Evolutionary conservation across 2,888 invertebrate genomes (phyloP).

Genomic region (Tupiocoris notatus): DNA sequence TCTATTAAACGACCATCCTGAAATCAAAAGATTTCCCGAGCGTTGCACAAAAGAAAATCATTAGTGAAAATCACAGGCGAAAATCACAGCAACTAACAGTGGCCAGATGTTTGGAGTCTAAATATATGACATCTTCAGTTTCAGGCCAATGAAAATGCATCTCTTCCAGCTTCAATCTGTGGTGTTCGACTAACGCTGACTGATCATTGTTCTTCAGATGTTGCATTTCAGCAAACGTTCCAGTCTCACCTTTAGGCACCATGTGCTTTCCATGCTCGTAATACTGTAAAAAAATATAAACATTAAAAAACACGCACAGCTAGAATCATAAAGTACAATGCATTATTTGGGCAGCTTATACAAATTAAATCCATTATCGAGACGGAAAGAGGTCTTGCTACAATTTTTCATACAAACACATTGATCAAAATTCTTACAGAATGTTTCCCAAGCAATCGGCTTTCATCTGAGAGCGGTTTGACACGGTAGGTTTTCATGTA

Average conservation of each 20-base stretch:
- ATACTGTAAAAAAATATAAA: no score
- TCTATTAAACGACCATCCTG: not conserved
- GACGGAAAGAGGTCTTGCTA: not conserved
- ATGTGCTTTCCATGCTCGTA: slow-evolving; percentile 20
- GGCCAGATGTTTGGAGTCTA: not conserved
- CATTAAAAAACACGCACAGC: no score
- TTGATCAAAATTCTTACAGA: slow-evolving; percentile 1
- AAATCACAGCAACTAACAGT: no score
- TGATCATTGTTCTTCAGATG: slow-evolving; percentile 11
- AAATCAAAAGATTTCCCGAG: no score
- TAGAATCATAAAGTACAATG: no score
- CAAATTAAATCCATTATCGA: not conserved
- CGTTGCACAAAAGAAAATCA: no score
- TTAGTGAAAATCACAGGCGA: no score
- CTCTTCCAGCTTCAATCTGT: slow-evolving; percentile 8
- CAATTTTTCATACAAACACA: not conserved
- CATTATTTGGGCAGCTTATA: no score
- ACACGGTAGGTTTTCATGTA: slow-evolving; percentile 64
- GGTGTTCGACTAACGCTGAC: not conserved
- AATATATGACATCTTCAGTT: not conserved
- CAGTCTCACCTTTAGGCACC: slow-evolving; percentile 21
- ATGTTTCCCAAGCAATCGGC: slow-evolving; percentile 20
- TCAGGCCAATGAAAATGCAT: slow-evolving; percentile 14
- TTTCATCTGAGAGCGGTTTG: slow-evolving; percentile 54
- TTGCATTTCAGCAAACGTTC: slow-evolving; percentile 31